A percentile compares a stretch with the other conserved stretches of the same genome.
phyloP scores from a whole-genome alignment of 2,888 invertebrate genomes.

The Sinhomidia bicolor region DNA sequence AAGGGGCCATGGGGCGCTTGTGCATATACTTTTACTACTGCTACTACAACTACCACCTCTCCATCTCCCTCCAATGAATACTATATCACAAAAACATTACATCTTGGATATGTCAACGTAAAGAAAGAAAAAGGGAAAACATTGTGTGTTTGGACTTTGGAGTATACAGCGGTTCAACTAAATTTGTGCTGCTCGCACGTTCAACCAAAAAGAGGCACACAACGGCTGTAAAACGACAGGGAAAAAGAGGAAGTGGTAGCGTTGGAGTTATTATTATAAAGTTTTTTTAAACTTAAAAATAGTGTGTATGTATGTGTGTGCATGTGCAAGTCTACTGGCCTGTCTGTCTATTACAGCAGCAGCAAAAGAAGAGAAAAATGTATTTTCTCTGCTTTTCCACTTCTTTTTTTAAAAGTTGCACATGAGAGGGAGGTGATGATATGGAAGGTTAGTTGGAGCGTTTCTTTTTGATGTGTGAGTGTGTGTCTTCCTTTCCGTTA shows the following conservation, averaged over 20 bases:
- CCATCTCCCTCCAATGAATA: constrained; percentile 25
- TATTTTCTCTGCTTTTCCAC: neutral
- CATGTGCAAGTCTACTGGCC: neutral
- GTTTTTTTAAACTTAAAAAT: no score
- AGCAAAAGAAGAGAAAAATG: neutral
- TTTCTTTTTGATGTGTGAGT: neutral
- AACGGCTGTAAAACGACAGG: no score
- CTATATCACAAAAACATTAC: constrained; percentile 47
- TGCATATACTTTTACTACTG: constrained; percentile 70
- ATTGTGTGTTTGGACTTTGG: constrained; percentile 18
- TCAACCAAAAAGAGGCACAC: no score
- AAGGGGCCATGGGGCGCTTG: constrained; percentile 75
- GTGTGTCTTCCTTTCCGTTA: neutral
- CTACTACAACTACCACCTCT: constrained; percentile 2
- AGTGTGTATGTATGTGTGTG: neutral
- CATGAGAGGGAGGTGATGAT: constrained; percentile 56
- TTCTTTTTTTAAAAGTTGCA: constrained; percentile 24
- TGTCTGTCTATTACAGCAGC: neutral
- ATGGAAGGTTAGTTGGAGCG: constrained; percentile 38
- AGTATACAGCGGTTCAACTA: neutral
- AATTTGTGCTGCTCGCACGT: no score
- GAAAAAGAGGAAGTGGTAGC: no score
- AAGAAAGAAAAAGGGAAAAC: constrained; percentile 37
- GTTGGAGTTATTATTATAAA: no score
- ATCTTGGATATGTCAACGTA: constrained; percentile 69